Percentiles rank a stretch among this genome's conserved stretches.
Conservation (phyloP, 2,113 vertebrate genomes). For the Amphilophus citrinellus region DNA sequence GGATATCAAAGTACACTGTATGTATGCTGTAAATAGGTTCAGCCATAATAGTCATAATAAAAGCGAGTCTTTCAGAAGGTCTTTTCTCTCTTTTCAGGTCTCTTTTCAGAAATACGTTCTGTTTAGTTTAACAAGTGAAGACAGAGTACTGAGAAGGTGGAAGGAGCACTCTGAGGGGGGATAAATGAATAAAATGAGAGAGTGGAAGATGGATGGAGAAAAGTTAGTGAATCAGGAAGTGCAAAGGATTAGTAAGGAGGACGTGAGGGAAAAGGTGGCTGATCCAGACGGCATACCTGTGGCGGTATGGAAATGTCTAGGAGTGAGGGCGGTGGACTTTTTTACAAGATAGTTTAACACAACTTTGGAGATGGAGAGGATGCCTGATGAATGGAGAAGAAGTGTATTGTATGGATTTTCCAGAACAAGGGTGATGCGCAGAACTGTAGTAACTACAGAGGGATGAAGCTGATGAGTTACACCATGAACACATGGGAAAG, state of each 20-base stretch:
- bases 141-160: not conserved
- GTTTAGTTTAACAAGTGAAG: not conserved
- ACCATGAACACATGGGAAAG: too few relatives aligned
- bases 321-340: not conserved
- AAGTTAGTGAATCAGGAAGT: not conserved
- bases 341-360: not conserved
- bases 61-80: not conserved
- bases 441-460: not conserved
- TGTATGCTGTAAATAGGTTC: not conserved
- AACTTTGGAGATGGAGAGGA: not conserved
- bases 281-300: not conserved
- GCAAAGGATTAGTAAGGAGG: not conserved
- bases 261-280: not conserved
- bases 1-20: not conserved
- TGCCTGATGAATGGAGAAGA: too few relatives aligned
- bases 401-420: too few relatives aligned
- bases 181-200: not conserved
- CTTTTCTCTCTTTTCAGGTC: not conserved
- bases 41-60: not conserved
- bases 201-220: not conserved
- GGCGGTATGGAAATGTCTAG: too few relatives aligned
- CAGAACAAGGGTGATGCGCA: not conserved
- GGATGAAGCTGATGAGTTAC: not conserved
- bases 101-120: not conserved
- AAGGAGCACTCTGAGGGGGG: not conserved